phyloP scores from a whole-genome alignment of 2,113 vertebrate species.

The Oenanthe melanoleuca region DNA sequence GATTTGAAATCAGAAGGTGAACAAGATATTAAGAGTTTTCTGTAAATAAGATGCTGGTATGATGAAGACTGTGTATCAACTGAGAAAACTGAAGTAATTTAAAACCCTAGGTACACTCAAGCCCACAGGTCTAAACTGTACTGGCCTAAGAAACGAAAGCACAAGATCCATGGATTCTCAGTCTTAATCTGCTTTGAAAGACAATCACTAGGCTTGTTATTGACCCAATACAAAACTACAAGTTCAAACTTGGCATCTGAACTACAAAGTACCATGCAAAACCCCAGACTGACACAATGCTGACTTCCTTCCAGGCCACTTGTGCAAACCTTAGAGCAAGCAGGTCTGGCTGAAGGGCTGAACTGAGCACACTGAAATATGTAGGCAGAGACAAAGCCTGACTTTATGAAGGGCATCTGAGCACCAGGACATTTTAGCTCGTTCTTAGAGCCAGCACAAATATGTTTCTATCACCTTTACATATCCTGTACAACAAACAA shows the following conservation, averaged over 20 bases:
- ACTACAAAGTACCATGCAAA: background rate
- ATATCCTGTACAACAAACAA: background rate
- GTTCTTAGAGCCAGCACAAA: background rate
- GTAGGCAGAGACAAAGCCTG: background rate
- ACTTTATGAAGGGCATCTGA: background rate
- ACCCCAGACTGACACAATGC: too few species aligned
- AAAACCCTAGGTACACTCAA: background rate
- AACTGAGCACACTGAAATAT: background rate
- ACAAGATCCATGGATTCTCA: background rate
- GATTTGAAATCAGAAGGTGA: background rate
- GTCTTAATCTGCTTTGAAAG: background rate
- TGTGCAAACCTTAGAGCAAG: background rate
- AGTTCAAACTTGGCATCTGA: background rate
- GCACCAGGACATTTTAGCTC: background rate
- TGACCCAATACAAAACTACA: background rate
- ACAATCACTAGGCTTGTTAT: background rate
- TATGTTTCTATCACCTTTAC: background rate
- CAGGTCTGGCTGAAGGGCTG: background rate
- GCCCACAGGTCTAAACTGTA: background rate
- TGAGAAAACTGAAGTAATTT: background rate
- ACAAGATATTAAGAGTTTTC: background rate
- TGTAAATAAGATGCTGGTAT: background rate
- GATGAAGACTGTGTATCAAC: background rate
- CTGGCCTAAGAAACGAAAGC: background rate
- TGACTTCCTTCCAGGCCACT: background rate